A percentile compares a stretch with the other conserved stretches of the same genome.
These are phyloP conservation scores for Drosophila ochracea DNA, from an alignment of 2,888 invertebrate species.

Conservation along the genomic window DNA sequence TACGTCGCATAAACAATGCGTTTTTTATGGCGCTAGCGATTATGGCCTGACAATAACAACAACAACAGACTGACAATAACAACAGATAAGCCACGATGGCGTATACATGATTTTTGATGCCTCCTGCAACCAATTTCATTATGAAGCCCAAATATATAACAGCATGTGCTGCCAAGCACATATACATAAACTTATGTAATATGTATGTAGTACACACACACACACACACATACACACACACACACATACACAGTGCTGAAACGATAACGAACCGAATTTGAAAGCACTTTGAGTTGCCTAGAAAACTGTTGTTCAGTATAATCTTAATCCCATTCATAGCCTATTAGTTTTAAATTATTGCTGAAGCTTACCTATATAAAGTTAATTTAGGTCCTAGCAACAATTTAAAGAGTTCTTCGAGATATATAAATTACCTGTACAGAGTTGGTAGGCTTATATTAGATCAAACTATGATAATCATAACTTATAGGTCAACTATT, in stretches of 20 bases:
- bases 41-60: constrained; percentile 57
- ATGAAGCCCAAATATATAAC: constrained; percentile 33
- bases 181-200: constrained; percentile 16
- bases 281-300: not conserved
- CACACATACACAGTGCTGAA: not conserved
- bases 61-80: constrained; percentile 35
- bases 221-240: not conserved
- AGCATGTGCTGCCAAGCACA: constrained; percentile 14
- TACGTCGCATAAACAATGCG: constrained; percentile 80
- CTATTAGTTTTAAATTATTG: not conserved
- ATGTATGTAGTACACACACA: not conserved
- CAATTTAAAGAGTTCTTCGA: not conserved
- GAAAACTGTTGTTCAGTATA: not conserved
- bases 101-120: constrained; percentile 73
- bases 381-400: not conserved
- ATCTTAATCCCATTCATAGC: not conserved
- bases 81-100: constrained; percentile 71
- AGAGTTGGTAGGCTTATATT: not conserved
- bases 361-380: not conserved
- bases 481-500: too few relatives aligned
- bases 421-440: not conserved
- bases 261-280: constrained; percentile 15
- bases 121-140: constrained; percentile 33
- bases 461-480: not conserved
- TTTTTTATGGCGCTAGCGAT: constrained; percentile 76